A percentile compares a stretch with the other conserved stretches of the same genome.
Conservation (phyloP, 2,113 vertebrate species). For the Apistogramma diplotaenia region DNA sequence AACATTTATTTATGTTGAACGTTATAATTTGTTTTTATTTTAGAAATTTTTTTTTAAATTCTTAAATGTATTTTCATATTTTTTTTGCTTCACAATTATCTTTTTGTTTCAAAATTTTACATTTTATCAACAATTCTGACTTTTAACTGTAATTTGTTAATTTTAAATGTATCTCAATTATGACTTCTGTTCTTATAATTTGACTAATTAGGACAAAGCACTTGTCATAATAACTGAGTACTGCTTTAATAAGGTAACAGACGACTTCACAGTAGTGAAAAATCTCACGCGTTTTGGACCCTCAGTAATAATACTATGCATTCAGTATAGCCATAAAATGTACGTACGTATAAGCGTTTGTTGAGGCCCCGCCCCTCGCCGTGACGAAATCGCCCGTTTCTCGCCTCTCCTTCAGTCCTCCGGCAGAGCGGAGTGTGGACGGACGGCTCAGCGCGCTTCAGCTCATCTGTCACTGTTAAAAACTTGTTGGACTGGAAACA, state of each 20-base stretch:
- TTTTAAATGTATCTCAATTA: not conserved
- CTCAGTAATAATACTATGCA: no score
- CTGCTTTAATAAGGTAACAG: not conserved
- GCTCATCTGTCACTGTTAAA: not conserved
- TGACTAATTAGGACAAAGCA: not conserved
- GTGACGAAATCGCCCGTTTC: not conserved
- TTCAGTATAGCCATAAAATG: not conserved
- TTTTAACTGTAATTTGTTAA: not conserved
- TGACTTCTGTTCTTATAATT: not conserved
- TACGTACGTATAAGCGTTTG: not conserved
- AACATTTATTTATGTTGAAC: not conserved
- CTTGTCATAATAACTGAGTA: not conserved
- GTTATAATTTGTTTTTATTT: not conserved
- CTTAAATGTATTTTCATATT: not conserved
- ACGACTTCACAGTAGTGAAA: not conserved
- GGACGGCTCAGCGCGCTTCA: fast-evolving
- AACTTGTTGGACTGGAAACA: not conserved
- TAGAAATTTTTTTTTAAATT: not conserved
- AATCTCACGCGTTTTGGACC: no score
- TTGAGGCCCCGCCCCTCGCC: not conserved
- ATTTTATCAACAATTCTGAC: not conserved
- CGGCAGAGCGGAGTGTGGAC: not conserved
- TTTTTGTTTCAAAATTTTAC: not conserved
- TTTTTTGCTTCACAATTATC: not conserved
- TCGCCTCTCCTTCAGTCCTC: conserved; percentile 6